A percentile compares a stretch with the other conserved stretches of the same genome.
phyloP scores from a whole-genome alignment of 1,140 invertebrate genomes.

The Aphaenogaster ashmeadi region DNA sequence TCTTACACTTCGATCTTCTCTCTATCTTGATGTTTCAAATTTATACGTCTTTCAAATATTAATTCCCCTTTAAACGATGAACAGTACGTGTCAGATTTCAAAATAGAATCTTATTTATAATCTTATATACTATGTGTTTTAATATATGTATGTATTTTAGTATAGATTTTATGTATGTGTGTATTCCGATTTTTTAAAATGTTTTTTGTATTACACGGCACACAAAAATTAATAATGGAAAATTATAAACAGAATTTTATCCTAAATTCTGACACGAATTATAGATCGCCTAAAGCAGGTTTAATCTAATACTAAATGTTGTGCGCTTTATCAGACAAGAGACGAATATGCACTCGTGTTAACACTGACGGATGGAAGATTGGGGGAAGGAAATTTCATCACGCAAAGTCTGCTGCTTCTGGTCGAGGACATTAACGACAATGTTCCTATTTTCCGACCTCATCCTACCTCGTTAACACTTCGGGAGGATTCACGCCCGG shows the following conservation, averaged over 20 bases:
- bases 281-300: neutral
- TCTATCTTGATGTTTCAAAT: neutral
- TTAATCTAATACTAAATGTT: neutral
- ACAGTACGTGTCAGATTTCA: neutral
- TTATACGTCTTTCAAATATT: neutral
- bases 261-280: neutral
- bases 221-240: conserved; percentile 3
- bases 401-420: conserved; percentile 95
- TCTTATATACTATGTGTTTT: neutral
- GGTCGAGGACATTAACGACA: conserved; percentile 97
- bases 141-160: neutral
- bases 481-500: conserved; percentile 92
- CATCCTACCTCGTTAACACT: conserved; percentile 94
- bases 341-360: conserved; percentile 96
- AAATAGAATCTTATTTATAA: neutral
- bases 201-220: neutral
- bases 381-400: conserved; percentile 95
- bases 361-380: conserved; percentile 95
- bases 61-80: neutral
- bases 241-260: neutral
- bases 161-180: neutral
- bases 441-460: conserved; percentile 94
- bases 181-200: neutral
- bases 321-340: conserved; percentile 88
- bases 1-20: neutral